A percentile compares a stretch with the other conserved stretches of the same genome.
These are phyloP conservation scores for Oncopodura yosiiana DNA, from an alignment of 1,140 invertebrate species.

Conservation along the genomic window DNA sequence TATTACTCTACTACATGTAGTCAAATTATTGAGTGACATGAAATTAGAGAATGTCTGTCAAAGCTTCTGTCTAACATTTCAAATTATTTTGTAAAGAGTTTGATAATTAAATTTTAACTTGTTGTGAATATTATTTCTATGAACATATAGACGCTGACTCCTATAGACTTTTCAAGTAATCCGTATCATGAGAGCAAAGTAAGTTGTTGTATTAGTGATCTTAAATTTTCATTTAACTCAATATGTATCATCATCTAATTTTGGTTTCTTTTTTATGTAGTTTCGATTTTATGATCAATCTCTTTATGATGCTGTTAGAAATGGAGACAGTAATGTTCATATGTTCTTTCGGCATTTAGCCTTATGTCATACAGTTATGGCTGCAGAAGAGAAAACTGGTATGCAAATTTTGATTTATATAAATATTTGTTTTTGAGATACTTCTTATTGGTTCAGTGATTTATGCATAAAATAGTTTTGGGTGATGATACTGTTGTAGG, in stretches of 20 bases:
- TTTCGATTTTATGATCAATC: conserved; percentile 90
- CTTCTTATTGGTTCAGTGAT: too few species aligned
- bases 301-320: conserved; percentile 71
- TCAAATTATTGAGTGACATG: conserved; percentile 14
- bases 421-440: not conserved
- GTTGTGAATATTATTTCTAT: too few species aligned
- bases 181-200: conserved; percentile 77
- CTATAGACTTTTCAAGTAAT: conserved; percentile 89
- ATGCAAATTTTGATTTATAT: not conserved
- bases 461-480: not conserved
- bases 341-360: conserved; percentile 82
- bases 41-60: conserved; percentile 13
- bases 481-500: not conserved
- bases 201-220: too few species aligned
- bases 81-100: too few species aligned
- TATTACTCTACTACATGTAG: too few species aligned
- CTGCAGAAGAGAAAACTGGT: conserved; percentile 56
- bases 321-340: conserved; percentile 58
- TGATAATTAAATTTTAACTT: too few species aligned
- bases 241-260: too few species aligned
- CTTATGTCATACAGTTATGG: conserved; percentile 96
- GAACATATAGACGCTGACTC: conserved; percentile 54
- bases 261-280: too few species aligned
- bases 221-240: too few species aligned
- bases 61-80: too few species aligned